phyloP scores from a whole-genome alignment of 1,140 invertebrate genomes.

The Heliconius congener region DNA sequence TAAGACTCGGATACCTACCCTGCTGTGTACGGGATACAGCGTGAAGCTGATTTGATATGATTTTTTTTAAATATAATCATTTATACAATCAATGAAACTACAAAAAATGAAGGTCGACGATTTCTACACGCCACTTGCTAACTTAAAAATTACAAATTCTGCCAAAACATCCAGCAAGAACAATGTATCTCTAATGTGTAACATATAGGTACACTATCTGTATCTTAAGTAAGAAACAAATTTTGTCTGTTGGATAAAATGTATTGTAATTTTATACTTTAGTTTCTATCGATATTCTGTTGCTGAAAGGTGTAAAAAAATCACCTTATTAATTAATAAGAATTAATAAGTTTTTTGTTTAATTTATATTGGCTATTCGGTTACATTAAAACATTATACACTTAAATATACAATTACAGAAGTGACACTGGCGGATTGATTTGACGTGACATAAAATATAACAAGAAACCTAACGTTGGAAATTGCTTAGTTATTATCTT shows the following conservation, averaged over 20 bases:
- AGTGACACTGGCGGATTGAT: slow-evolving; percentile 15
- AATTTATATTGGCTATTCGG: not conserved
- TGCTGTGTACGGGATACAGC: too few species aligned
- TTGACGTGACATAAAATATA: slow-evolving; percentile 6
- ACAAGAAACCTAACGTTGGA: slow-evolving; percentile 4
- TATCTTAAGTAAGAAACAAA: not conserved
- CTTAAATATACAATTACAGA: slow-evolving; percentile 18
- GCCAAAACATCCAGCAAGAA: too few species aligned
- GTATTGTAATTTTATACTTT: not conserved
- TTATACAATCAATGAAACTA: too few species aligned
- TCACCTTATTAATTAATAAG: too few species aligned
- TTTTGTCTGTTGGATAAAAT: not conserved
- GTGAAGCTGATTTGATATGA: too few species aligned
- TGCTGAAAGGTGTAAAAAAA: not conserved
- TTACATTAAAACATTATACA: not conserved
- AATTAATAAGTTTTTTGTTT: not conserved
- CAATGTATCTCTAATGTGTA: too few species aligned
- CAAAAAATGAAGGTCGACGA: too few species aligned
- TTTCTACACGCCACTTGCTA: too few species aligned
- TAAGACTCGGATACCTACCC: too few species aligned
- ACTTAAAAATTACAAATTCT: too few species aligned
- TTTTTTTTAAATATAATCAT: too few species aligned
- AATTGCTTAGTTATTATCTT: slow-evolving; percentile 29
- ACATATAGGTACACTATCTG: too few species aligned
- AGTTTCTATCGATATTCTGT: not conserved